Conservation (phyloP, 2,797 vertebrate genomes). For the Acanthornis magna region DNA sequence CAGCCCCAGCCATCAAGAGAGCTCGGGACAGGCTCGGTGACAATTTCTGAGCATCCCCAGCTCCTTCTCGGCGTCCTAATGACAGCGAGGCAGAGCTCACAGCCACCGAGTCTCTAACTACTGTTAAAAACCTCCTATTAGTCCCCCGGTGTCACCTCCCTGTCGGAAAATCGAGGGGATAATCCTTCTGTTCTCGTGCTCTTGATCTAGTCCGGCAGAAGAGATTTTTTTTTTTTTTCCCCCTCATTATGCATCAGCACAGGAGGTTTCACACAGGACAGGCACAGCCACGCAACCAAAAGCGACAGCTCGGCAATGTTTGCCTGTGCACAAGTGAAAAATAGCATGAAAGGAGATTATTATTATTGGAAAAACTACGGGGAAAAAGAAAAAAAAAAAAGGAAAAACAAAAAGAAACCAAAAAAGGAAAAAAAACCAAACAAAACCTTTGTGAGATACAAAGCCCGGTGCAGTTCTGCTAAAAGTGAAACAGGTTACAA, state of each 20-base stretch:
- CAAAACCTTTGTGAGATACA: too few relatives aligned
- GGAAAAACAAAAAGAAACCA: background rate
- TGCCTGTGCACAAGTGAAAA: background rate
- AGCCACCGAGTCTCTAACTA: background rate
- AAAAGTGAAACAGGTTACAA: background rate
- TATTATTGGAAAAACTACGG: background rate
- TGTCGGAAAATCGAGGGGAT: background rate
- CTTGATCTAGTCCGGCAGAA: background rate
- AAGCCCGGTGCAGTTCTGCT: background rate
- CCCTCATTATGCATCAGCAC: background rate
- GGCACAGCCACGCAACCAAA: background rate
- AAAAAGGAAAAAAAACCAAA: too few relatives aligned
- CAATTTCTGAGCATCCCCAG: background rate
- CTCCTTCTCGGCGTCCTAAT: background rate
- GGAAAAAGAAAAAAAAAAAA: background rate
- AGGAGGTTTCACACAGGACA: fast-evolving
- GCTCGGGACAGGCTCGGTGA: background rate
- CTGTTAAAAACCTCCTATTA: constrained; percentile 7
- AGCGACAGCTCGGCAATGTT: background rate
- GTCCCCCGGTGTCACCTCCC: background rate
- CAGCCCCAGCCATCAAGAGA: background rate
- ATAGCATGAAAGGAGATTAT: background rate
- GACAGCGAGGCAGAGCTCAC: background rate
- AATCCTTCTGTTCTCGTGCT: background rate
- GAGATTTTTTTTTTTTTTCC: background rate